phyloP scores from a whole-genome alignment of 2,888 invertebrate genomes.

The Pandemis corylana region DNA sequence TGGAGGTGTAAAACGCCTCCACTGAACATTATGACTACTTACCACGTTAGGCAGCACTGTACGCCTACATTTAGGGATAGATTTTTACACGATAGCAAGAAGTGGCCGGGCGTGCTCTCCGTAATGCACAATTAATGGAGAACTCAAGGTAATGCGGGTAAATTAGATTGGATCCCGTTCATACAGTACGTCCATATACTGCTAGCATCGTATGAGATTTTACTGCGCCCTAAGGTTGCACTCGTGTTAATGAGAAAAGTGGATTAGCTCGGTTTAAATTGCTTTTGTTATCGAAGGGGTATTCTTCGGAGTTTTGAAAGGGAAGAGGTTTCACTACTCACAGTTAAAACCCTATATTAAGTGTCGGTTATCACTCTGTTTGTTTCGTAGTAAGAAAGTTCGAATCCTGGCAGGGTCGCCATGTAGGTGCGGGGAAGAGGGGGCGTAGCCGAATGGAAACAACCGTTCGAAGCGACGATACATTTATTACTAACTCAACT shows the following conservation, averaged over 20 bases:
- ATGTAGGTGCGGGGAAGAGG: too few relatives aligned
- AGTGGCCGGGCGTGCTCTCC: slow-evolving; percentile 56
- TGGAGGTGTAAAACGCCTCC: too few relatives aligned
- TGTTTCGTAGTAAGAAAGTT: too few relatives aligned
- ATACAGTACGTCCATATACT: slow-evolving; percentile 20
- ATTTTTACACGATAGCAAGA: slow-evolving; percentile 53
- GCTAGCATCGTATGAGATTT: slow-evolving; percentile 29
- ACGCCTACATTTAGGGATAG: slow-evolving; percentile 46
- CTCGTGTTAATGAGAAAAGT: slow-evolving; percentile 45
- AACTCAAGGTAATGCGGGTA: slow-evolving; percentile 45
- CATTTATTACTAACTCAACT: too few relatives aligned
- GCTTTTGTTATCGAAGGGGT: slow-evolving; percentile 37
- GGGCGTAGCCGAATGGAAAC: too few relatives aligned
- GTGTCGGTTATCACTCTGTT: too few relatives aligned
- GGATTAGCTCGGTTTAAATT: slow-evolving; percentile 45
- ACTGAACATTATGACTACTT: background rate
- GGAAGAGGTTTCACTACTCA: too few relatives aligned
- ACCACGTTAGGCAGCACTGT: slow-evolving; percentile 43
- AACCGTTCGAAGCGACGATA: too few relatives aligned
- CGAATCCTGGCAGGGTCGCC: too few relatives aligned
- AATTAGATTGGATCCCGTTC: slow-evolving; percentile 55
- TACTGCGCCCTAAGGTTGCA: slow-evolving; percentile 36
- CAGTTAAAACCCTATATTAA: too few relatives aligned
- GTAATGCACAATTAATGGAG: slow-evolving; percentile 62
- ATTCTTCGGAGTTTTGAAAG: background rate